Base-by-base conservation (phyloP, 2,113 vertebrate genomes). In the Plecotus auritus region DNA sequence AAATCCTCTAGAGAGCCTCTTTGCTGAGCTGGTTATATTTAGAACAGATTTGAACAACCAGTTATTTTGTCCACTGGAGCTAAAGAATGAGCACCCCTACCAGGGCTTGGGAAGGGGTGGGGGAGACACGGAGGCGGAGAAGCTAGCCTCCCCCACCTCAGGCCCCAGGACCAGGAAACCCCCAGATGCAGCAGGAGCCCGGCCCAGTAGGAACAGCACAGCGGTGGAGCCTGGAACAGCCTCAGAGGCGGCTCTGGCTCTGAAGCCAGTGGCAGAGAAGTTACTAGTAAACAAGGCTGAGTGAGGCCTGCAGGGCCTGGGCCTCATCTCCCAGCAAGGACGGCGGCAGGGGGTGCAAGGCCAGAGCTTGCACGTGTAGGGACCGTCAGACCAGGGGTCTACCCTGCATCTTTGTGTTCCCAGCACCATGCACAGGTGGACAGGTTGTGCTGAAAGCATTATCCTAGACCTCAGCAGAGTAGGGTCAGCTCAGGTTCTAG, bases 31-130 rank as follows among this genome's bases (percentile, higher is more conserved):
- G 72, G 85, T 80, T 74, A 7, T 67, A 30, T 42, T 91, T 96
- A 97, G 51, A 95, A 90, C 16, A 32, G 8, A n/a, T 86, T 30
- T 66, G 35, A 96, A 28, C 66, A 96, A 82, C 28, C 93, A 22
- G 3, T 78, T 96, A 90, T 89, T 96, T 64, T 93, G 47, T 85
- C 72, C 40, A 73, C 69, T 56, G 59, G 51, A 86, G 77, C 35
- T 47, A 80, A 93, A 95, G 42, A 59, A 73, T 37, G 56, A 1
- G 2, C 47, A 77, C 77, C 35, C 61, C 78, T 69, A 26, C 4
- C 91, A 83, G 91, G 80, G 64, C 47, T 54, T 47, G 70, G 81
- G 76, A 40, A n/a, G 1, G 23, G 5, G n/a, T 17, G 20, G 40
- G 59, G 84, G 66, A 23, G 56, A 81, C 37, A 20, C 28, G 1